Percentiles rank a stretch among this genome's conserved stretches.
Conservation (phyloP, 2,113 vertebrate genomes). For the Saguinus midas region DNA sequence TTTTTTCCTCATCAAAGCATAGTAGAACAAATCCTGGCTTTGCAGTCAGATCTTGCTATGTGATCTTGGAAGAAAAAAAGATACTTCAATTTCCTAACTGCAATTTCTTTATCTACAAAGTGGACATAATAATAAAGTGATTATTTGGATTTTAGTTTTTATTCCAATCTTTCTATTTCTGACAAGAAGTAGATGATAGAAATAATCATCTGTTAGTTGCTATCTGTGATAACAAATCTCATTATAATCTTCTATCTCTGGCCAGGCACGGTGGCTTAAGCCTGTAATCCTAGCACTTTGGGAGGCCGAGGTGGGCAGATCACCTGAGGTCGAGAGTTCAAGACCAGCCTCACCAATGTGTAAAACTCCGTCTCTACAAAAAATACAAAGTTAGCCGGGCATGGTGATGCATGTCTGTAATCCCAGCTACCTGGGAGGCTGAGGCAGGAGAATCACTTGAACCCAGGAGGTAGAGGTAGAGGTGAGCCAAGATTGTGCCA, state of each 20-base stretch:
- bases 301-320: too few species aligned
- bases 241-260: background rate
- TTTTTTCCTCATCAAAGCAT: background rate
- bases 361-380: too few species aligned
- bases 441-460: too few species aligned
- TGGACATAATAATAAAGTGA: background rate
- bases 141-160: background rate
- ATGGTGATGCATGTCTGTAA: too few species aligned
- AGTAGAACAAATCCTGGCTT: background rate
- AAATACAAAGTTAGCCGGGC: too few species aligned
- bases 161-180: background rate
- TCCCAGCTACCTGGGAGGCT: too few species aligned
- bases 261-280: too few species aligned
- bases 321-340: too few species aligned
- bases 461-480: too few species aligned
- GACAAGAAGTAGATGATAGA: background rate
- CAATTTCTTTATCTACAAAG: background rate
- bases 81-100: background rate
- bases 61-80: background rate
- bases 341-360: too few species aligned
- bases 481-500: too few species aligned
- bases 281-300: too few species aligned
- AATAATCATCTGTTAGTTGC: background rate
- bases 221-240: background rate
- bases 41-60: background rate